Evolutionary conservation across 2,113 vertebrate genomes (phyloP).

Genomic region (Lepus americanus): DNA sequence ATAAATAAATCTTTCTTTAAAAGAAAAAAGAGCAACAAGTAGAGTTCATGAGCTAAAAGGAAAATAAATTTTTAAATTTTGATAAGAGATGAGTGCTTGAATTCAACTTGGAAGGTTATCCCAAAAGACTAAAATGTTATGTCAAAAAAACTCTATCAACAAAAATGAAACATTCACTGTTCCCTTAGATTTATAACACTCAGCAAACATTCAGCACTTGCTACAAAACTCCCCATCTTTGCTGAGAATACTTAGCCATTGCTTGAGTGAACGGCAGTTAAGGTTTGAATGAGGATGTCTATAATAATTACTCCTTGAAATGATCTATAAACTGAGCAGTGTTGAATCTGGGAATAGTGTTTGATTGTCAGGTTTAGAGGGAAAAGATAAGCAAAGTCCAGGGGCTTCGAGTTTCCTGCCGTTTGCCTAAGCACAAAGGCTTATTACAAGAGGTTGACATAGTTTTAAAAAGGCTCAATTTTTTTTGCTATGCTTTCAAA

Average conservation of each 20-base stretch:
- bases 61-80: slow-evolving; percentile 8
- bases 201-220: neutral
- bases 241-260: neutral
- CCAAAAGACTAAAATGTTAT: neutral
- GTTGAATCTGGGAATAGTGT: neutral
- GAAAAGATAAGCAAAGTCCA: neutral
- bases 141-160: neutral
- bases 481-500: slow-evolving; percentile 55
- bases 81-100: neutral
- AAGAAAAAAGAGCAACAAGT: neutral
- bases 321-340: neutral
- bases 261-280: neutral
- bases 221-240: neutral
- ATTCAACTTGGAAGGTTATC: neutral
- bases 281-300: neutral
- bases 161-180: neutral
- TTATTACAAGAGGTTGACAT: neutral
- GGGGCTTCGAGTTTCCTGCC: neutral
- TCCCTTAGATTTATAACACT: neutral
- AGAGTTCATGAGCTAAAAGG: neutral
- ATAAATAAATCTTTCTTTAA: too few species aligned
- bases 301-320: fast-evolving
- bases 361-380: neutral
- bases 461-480: neutral
- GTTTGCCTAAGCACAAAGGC: neutral